Percentiles rank a stretch among this genome's conserved stretches.
Evolutionary conservation across 1,140 invertebrate genomes (phyloP).

Genomic region (Caenorhabditis tropicalis): DNA sequence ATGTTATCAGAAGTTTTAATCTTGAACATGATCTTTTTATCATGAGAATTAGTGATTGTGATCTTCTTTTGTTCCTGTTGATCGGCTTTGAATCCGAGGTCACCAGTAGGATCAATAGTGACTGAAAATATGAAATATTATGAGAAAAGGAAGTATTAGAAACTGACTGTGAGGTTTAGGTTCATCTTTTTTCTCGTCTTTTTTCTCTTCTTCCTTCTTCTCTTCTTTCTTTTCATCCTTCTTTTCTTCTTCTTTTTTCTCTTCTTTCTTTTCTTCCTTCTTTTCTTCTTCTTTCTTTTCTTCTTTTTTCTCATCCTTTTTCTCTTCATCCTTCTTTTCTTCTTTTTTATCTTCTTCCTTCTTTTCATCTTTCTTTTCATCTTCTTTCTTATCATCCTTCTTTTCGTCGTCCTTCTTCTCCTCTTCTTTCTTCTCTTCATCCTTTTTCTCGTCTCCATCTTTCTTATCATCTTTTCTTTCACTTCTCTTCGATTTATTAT

Average conservation of each 20-base stretch:
- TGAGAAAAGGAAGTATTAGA: neutral
- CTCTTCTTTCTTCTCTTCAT: neutral
- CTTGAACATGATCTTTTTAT: constrained; percentile 36
- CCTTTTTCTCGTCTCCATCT: neutral
- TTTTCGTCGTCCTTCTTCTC: neutral
- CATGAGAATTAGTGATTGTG: neutral
- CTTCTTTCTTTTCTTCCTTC: neutral
- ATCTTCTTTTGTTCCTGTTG: constrained; percentile 15
- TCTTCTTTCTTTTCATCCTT: neutral
- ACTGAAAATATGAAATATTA: neutral
- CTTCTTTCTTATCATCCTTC: neutral
- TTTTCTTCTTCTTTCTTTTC: neutral
- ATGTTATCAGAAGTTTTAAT: neutral
- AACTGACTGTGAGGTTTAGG: neutral
- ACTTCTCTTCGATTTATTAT: neutral
- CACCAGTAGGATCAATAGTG: neutral
- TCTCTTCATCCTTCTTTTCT: neutral
- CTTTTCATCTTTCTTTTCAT: neutral
- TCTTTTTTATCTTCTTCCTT: neutral
- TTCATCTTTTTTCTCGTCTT: neutral
- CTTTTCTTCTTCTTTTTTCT: neutral
- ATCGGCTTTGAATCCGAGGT: neutral
- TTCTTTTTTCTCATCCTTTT: neutral
- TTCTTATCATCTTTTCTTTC: neutral
- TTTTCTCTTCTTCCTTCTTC: neutral